Conservation (phyloP, 2,113 vertebrate species). For the Orthonyx spaldingii region DNA sequence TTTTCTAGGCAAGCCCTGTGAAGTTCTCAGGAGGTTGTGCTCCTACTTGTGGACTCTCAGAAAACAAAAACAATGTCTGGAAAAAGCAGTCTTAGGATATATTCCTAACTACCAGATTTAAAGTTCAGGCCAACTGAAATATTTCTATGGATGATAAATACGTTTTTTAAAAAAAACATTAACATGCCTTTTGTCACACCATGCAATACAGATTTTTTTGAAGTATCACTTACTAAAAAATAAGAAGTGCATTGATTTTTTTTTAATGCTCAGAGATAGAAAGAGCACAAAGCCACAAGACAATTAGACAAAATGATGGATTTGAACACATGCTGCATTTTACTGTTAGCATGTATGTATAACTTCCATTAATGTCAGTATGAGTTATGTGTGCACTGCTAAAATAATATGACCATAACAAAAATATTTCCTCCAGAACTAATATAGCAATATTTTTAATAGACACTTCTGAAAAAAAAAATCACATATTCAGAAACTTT, state of each 20-base stretch:
- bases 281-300: not conserved
- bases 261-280: not conserved
- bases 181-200: not conserved
- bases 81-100: not conserved
- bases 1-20: not conserved
- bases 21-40: not conserved
- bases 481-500: not conserved
- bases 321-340: slow-evolving; percentile 39
- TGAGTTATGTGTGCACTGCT: slow-evolving; percentile 9
- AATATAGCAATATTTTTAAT: slow-evolving; percentile 57
- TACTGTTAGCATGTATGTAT: not conserved
- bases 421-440: slow-evolving; percentile 17
- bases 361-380: slow-evolving; percentile 37
- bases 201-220: not conserved
- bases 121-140: not conserved
- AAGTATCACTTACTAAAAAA: not conserved
- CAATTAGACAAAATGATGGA: slow-evolving; percentile 49
- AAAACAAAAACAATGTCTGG: slow-evolving; percentile 4
- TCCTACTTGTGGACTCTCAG: not conserved
- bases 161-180: not conserved
- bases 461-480: not conserved
- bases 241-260: not conserved
- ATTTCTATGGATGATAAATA: not conserved
- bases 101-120: not conserved
- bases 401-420: slow-evolving; percentile 35